These are phyloP conservation scores for Syngnathoides biaculeatus DNA, from an alignment of 2,113 vertebrate genomes.

Conservation along the genomic window DNA sequence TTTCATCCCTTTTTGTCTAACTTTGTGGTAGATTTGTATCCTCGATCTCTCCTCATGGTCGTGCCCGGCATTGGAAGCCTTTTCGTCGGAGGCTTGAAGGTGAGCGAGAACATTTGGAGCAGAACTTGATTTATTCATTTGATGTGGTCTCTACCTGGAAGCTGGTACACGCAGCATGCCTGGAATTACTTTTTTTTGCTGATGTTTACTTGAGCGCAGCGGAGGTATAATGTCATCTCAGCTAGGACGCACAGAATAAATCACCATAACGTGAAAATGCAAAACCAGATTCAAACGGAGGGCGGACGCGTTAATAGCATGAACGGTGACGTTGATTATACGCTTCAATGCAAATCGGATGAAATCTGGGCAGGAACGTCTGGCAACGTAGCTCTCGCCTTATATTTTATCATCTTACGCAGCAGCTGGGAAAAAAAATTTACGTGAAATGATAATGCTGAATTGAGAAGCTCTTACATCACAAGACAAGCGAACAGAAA, in stretches of 20 bases:
- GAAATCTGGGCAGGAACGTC: neutral
- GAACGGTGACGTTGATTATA: constrained; percentile 16
- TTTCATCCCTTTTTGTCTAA: constrained; percentile 8
- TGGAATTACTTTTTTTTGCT: constrained; percentile 19
- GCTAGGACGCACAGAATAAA: constrained; percentile 7
- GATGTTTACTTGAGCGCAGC: constrained; percentile 25
- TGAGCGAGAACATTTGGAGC: constrained; percentile 33
- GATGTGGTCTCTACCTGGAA: constrained; percentile 17
- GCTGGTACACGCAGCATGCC: constrained; percentile 7
- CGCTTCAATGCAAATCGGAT: constrained; percentile 7
- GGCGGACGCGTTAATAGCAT: constrained; percentile 5
- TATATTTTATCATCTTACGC: constrained; percentile 5
- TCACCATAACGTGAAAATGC: constrained; percentile 18
- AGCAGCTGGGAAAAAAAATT: neutral
- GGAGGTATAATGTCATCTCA: constrained; percentile 23
- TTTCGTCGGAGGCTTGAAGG: constrained; percentile 18
- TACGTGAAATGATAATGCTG: neutral
- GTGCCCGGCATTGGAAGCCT: constrained; percentile 3
- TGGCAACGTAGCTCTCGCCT: neutral
- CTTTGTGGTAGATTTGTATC: constrained; percentile 4
- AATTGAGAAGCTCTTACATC: neutral
- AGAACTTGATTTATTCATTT: constrained; percentile 45
- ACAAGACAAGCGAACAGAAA: neutral
- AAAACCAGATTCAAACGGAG: constrained; percentile 21
- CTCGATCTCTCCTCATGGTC: neutral